Base-by-base conservation (phyloP, 2,888 invertebrate genomes). In the Diarsia dahlii region DNA sequence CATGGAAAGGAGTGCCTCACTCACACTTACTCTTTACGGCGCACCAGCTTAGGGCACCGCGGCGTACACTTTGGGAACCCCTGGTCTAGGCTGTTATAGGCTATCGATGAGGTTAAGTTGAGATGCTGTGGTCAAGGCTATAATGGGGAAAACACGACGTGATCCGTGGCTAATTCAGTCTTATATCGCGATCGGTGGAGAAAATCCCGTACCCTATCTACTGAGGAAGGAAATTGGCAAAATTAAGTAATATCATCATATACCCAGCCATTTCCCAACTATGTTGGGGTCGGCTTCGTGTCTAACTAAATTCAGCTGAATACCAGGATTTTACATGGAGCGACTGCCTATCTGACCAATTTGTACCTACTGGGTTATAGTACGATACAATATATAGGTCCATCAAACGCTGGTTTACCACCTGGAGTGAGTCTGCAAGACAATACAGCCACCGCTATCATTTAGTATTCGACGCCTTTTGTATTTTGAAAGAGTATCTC, bases 81-180 rank as follows among this genome's bases (percentile, higher is more conserved):
- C 28, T 28, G 39, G 20, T 50, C 34, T 20, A 18, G 39, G 23
- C 45, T 23, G 18, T 18, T 28, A 39, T 28, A 62, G 48, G 64
- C 12, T 69, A 72, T 69, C 65, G 28, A 34, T 23, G 18, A 64
- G 70, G 77, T 71, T 67, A 82, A 28, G 48, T 13, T 60, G 3
- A 13, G 9, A 48, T 13, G 63, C 9, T 34, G 18, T n/a, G 70
- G 76, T 68, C 82, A 77, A 48, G 77, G 77, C 28, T 34, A 48
- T 8, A 39, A 74, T 80, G 58, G 46, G 46, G 6, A 8, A 39
- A 8, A 39, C 39, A 5, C 39, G 39, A 39, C 39, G 39, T 39
- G 39, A 39, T 39, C 39, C 39, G 39, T 39, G 39, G 39, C 39
- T 39, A 39, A 39, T 39, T 39, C 5, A 39, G 39, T 39, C 39